Percentiles rank a stretch among this genome's conserved stretches.
Evolutionary conservation across 2,888 invertebrate genomes (phyloP).

Genomic region (Ophion slaviceki): DNA sequence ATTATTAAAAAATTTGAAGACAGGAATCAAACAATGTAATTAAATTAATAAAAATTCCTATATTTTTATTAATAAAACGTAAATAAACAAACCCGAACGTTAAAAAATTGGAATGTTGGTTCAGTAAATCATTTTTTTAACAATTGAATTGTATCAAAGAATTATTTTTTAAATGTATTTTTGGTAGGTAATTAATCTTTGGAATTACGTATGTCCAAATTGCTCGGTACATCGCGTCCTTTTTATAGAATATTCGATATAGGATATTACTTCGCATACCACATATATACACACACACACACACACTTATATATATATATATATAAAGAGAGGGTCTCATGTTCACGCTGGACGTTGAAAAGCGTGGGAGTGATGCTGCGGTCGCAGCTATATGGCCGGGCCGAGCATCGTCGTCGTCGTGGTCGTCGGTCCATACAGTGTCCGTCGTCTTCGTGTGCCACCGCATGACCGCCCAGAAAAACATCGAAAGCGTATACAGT

Average conservation of each 20-base stretch:
- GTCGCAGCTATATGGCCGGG: slow-evolving; percentile 24
- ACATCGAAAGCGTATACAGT: slow-evolving; percentile 69
- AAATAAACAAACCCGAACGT: too few relatives aligned
- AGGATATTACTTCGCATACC: slow-evolving; percentile 25
- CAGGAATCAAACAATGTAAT: too few relatives aligned
- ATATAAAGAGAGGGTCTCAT: slow-evolving; percentile 66
- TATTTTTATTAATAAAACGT: too few relatives aligned
- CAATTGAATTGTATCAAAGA: background rate
- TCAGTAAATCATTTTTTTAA: too few relatives aligned
- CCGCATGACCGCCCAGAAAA: slow-evolving; percentile 48
- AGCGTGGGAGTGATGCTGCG: slow-evolving; percentile 71
- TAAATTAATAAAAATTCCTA: too few relatives aligned
- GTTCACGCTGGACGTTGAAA: slow-evolving; percentile 65
- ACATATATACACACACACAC: background rate
- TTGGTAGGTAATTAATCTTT: background rate
- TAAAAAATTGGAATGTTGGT: too few relatives aligned
- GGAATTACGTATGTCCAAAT: slow-evolving; percentile 16
- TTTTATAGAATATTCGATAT: slow-evolving; percentile 40
- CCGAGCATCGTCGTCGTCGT: slow-evolving; percentile 43
- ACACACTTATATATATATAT: background rate
- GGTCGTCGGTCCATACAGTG: slow-evolving; percentile 44
- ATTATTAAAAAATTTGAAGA: too few relatives aligned
- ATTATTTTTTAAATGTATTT: background rate
- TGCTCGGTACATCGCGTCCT: slow-evolving; percentile 28
- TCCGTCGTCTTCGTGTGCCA: slow-evolving; percentile 37